Evolutionary conservation across 2,113 vertebrate genomes (phyloP), one percentile per base, ranked within the genome.

Genomic region (Ceyx cyanopectus): DNA sequence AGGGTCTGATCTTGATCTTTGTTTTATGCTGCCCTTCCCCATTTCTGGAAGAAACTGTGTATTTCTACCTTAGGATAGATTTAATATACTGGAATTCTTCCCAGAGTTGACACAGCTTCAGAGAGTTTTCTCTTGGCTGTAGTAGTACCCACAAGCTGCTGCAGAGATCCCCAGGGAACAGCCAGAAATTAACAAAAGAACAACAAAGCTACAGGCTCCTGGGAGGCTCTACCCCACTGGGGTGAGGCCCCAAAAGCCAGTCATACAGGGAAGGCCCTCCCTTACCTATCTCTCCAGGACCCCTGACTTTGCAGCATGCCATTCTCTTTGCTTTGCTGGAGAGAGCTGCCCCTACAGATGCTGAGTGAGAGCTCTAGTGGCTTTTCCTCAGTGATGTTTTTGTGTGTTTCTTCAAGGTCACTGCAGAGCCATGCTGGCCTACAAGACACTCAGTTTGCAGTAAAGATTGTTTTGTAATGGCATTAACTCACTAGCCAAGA

Each of bases 31-130:
- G 37, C 75, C 79, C 63, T 91, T 54, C 56, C 63, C 81, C 51
- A 85, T 77, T 60, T 81, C 79, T 85, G 50, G 58, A 87, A 92
- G 70, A 91, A 94, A 58, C 41, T 85, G 72, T 85, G 69, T 46
- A 23, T 85, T 94, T 92, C 79, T 91, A 66, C 72, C 90, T 26
- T 34, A 84, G 86, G 65, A 60, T 72, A 84, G 62, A 86, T 86
- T 90, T 93, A 61, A 56, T 51, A 16, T 29, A 34, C 66, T 96
- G 95, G 92, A 95, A 91, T 92, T 95, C 79, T 87, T 94, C 93
- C 90, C 85, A 82, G 92, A 77, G 67, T 29, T 96, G 92, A 93
- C 92, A 80, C 29, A 82, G 79, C 87, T 94, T 95, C 94, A 94
- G 5, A 87, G 75, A 45, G 20, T 80, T 95, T 94, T 77, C 43